phyloP scores from a whole-genome alignment of 1,140 invertebrate species.

The Mercenaria mercenaria region DNA sequence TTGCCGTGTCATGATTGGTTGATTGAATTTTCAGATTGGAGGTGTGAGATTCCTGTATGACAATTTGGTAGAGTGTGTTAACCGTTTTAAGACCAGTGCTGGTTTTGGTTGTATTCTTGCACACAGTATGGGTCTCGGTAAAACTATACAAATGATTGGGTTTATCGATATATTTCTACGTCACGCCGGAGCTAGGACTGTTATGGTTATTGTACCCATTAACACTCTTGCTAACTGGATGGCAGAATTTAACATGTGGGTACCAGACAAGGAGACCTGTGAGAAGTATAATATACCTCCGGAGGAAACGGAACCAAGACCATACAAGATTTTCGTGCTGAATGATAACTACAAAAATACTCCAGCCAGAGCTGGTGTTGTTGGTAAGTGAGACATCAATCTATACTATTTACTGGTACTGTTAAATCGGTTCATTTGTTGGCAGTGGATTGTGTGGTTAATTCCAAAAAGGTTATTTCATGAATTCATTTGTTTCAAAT shows the following conservation, averaged over 20 bases:
- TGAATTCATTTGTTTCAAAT: no score
- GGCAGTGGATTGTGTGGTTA: no score
- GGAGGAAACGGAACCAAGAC: slow-evolving; percentile 89
- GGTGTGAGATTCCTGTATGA: slow-evolving; percentile 98
- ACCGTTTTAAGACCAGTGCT: slow-evolving; percentile 94
- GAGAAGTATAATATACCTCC: slow-evolving; percentile 45
- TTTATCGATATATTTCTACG: slow-evolving; percentile 98
- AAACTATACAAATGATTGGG: slow-evolving; percentile 96
- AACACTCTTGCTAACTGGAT: slow-evolving; percentile 99
- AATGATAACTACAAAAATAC: slow-evolving; percentile 98
- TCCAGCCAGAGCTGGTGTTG: slow-evolving; percentile 92
- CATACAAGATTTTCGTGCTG: slow-evolving; percentile 95
- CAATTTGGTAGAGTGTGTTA: slow-evolving; percentile 97
- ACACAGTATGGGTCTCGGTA: slow-evolving; percentile 99
- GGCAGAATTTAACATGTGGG: slow-evolving; percentile 99
- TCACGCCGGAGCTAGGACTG: slow-evolving; percentile 94
- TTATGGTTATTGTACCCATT: slow-evolving; percentile 99
- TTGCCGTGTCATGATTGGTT: no score
- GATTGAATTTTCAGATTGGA: slow-evolving; percentile 94
- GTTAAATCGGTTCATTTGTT: no score
- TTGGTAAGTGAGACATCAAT: slow-evolving; percentile 85
- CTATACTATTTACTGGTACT: no score
- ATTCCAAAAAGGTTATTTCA: no score
- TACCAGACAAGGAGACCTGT: slow-evolving; percentile 87
- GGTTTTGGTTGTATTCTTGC: slow-evolving; percentile 99